phyloP scores from a whole-genome alignment of 2,113 vertebrate genomes.

The Chamaea fasciata region DNA sequence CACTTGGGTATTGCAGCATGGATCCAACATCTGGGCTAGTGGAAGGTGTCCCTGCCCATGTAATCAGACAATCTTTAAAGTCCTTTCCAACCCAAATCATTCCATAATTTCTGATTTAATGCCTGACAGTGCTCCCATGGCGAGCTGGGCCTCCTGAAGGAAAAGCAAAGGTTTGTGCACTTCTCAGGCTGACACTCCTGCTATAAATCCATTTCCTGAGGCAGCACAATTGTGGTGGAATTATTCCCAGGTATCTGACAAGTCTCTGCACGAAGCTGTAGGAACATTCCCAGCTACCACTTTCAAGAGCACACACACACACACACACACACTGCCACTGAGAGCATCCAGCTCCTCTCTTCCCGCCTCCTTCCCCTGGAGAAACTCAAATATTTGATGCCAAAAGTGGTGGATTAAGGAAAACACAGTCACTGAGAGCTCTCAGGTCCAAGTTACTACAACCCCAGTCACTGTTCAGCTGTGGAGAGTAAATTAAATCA shows the following conservation, averaged over 20 bases:
- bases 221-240: background rate
- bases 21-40: background rate
- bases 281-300: background rate
- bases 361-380: fast-evolving
- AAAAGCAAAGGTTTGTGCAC: background rate
- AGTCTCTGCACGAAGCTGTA: background rate
- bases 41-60: background rate
- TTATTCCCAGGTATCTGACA: background rate
- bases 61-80: background rate
- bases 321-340: background rate
- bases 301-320: background rate
- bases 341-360: background rate
- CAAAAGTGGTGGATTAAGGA: background rate
- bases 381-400: background rate
- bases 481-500: background rate
- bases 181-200: background rate
- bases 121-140: background rate
- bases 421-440: background rate
- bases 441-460: background rate
- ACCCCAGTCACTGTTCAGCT: background rate
- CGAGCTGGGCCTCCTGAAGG: background rate
- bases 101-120: background rate
- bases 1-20: background rate
- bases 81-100: background rate
- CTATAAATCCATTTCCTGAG: background rate